Base-by-base conservation (phyloP, 2,797 vertebrate genomes). In the Momotus momota region DNA sequence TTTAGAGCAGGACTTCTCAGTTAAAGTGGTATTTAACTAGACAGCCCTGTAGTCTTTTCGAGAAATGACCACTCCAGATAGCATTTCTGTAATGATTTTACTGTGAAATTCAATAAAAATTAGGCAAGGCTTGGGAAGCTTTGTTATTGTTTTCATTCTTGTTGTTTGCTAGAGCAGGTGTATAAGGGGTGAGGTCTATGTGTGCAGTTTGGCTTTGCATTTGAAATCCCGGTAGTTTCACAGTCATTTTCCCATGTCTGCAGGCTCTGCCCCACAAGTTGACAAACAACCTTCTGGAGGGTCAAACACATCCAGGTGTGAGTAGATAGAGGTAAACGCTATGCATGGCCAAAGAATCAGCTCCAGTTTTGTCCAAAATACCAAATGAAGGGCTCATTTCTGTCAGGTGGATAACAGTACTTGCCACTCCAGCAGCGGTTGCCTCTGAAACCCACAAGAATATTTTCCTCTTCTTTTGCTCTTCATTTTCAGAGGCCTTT, bases 381-480 rank as follows among this genome's bases (percentile, higher is more conserved):
- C 35, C 38, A 45, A 38, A 70, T 4, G 13, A 72, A 86, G 5
- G 29, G 4, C 10, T 58, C 21, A 40, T 23, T 72, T 55, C 58
- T 26, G 4, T 78, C 9, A 4, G 66, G 12, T 10, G 78, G 58
- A 54, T 27, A 35, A 31, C 2, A 1, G 35, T 22, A 23, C 33
- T 84, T 1, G 1, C 9, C 0, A 2, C 10, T 81, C 10, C 29
- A 54, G 27, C 1, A 2, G 6, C 20, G 46, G 8, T 15, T 49
- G 3, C n/a, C 23, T 79, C 79, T 83, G 69, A 88, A 86, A 78
- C 6, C 4, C 26, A 22, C 0, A 1, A 58, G 48, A 69, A 15
- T 73, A 25, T 69, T 62, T 84, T 81, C 22, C 19, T 70, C 4
- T 2, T 9, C 5, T 58, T 73, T 66, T 66, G 13, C 22, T 35